A percentile compares a stretch with the other conserved stretches of the same genome.
Evolutionary conservation across 2,797 vertebrate species (phyloP).

Genomic region (Nyctalus aviator): DNA sequence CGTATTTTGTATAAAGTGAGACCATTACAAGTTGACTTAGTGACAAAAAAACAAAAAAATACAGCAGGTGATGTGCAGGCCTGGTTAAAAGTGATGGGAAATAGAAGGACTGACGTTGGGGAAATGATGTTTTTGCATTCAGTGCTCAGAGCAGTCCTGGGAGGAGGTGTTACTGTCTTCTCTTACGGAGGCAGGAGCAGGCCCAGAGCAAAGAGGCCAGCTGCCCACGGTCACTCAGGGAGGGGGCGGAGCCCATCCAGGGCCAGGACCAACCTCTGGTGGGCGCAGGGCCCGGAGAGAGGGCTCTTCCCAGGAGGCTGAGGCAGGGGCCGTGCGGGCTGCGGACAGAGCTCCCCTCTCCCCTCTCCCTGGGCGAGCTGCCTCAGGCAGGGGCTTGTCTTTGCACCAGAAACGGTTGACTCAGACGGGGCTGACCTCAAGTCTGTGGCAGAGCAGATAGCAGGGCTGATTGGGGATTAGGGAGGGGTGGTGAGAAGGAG

Average conservation of each 20-base stretch:
- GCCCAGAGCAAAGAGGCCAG: background rate
- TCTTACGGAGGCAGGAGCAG: background rate
- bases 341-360: background rate
- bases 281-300: background rate
- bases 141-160: background rate
- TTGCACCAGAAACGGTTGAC: background rate
- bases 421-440: background rate
- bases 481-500: background rate
- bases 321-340: accelerated
- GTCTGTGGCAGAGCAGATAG: background rate
- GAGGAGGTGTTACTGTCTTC: background rate
- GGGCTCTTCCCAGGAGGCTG: background rate
- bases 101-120: background rate
- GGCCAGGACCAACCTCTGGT: accelerated
- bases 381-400: background rate
- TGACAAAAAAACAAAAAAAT: background rate
- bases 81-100: background rate
- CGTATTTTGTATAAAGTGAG: background rate
- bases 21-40: background rate
- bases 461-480: background rate
- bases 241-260: background rate
- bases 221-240: background rate
- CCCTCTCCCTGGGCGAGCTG: background rate
- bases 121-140: background rate
- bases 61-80: background rate